Evolutionary conservation across 2,888 invertebrate genomes (phyloP).

Genomic region (Leptinotarsa peninsularis): DNA sequence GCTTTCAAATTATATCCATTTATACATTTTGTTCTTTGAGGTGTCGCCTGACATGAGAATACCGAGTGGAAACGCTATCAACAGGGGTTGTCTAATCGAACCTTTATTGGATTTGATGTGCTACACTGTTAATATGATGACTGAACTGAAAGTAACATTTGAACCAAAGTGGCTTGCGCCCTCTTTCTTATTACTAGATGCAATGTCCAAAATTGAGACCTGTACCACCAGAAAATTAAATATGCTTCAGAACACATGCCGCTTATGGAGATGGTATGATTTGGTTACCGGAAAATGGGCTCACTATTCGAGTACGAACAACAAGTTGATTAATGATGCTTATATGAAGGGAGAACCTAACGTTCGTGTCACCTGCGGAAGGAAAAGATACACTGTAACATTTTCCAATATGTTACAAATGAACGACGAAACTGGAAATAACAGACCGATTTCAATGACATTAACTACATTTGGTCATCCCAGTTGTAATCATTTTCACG

Average conservation of each 20-base stretch:
- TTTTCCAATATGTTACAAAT: constrained; percentile 86
- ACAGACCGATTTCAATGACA: constrained; percentile 81
- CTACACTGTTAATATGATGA: constrained; percentile 57
- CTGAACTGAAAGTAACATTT: constrained; percentile 45
- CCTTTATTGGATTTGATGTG: constrained; percentile 64
- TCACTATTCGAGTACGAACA: constrained; percentile 77
- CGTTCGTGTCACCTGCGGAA: constrained; percentile 77
- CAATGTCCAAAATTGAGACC: constrained; percentile 80
- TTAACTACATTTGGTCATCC: constrained; percentile 64
- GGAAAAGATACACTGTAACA: constrained; percentile 81
- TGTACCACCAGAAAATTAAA: constrained; percentile 75
- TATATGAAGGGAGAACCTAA: constrained; percentile 79
- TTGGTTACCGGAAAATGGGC: constrained; percentile 85
- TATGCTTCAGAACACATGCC: constrained; percentile 73
- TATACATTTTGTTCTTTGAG: constrained; percentile 79
- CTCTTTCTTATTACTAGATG: constrained; percentile 78
- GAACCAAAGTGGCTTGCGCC: constrained; percentile 84
- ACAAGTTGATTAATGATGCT: constrained; percentile 82
- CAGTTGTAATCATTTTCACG: constrained; percentile 55
- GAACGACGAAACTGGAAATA: constrained; percentile 86
- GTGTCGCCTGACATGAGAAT: constrained; percentile 73
- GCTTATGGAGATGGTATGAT: constrained; percentile 87
- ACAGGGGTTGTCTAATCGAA: constrained; percentile 59
- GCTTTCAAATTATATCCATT: constrained; percentile 77
- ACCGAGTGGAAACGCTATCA: constrained; percentile 73